These are phyloP conservation scores for Pasiphila rectangulata DNA, from an alignment of 2,888 invertebrate species.

Conservation along the genomic window DNA sequence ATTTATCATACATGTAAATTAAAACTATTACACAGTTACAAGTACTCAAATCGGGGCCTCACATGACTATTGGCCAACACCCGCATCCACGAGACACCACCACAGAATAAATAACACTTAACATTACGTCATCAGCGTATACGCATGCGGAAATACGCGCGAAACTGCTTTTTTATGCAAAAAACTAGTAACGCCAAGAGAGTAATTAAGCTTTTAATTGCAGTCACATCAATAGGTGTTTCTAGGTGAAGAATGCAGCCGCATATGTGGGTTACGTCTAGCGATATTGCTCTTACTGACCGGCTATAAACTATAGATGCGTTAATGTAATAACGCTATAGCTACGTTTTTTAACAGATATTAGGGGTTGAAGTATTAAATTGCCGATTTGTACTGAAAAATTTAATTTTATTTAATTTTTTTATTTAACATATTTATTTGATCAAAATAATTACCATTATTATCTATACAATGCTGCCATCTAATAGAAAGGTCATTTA, in stretches of 20 bases:
- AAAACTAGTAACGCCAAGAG: constrained; percentile 32
- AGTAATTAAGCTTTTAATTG: constrained; percentile 23
- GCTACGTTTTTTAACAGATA: too few species aligned
- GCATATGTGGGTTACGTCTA: constrained; percentile 10
- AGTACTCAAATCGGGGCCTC: constrained; percentile 27
- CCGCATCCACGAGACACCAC: constrained; percentile 47
- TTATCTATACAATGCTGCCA: too few species aligned
- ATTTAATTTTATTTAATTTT: too few species aligned
- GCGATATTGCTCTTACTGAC: not conserved
- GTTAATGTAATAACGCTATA: too few species aligned
- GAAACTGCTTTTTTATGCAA: constrained; percentile 37
- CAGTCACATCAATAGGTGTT: constrained; percentile 11
- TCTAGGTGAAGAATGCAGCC: constrained; percentile 15
- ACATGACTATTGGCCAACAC: constrained; percentile 39
- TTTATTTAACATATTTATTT: too few species aligned
- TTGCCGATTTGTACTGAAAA: too few species aligned
- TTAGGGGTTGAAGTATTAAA: too few species aligned
- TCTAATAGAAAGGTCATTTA: too few species aligned
- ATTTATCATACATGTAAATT: constrained; percentile 33
- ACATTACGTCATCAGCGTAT: constrained; percentile 21
- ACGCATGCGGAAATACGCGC: constrained; percentile 49
- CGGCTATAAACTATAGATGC: not conserved
- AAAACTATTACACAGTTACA: constrained; percentile 30
- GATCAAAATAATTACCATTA: too few species aligned
- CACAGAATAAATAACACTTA: constrained; percentile 9